A percentile compares a stretch with the other conserved stretches of the same genome.
These are phyloP conservation scores for Butastur rufipennis DNA, from an alignment of 2,113 vertebrate genomes.

Conservation along the genomic window DNA sequence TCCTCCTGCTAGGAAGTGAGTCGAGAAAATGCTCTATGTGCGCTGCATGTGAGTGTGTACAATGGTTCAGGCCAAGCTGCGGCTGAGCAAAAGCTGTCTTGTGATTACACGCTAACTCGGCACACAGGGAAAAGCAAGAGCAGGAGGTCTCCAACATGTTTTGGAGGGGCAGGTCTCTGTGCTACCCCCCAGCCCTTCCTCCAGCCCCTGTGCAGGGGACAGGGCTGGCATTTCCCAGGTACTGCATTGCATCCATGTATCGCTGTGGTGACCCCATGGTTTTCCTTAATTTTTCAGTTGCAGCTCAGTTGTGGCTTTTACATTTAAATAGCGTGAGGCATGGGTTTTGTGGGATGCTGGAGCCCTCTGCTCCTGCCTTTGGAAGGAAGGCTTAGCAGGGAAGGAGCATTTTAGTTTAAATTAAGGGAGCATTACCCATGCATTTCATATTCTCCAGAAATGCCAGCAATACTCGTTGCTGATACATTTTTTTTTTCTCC, in stretches of 20 bases:
- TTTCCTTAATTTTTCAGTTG: not conserved
- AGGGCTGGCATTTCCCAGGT: not conserved
- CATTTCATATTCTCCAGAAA: not conserved
- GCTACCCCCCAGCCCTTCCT: not conserved
- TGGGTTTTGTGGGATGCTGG: not conserved
- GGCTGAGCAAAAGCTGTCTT: not conserved
- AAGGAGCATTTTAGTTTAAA: not conserved
- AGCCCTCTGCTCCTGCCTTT: not conserved
- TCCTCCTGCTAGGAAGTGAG: not conserved
- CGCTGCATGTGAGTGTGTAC: not conserved
- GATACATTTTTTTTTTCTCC: not conserved
- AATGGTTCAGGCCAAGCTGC: not conserved
- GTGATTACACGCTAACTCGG: accelerated
- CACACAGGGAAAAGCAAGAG: not conserved
- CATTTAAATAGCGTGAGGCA: not conserved
- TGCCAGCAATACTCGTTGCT: not conserved
- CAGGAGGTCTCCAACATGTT: not conserved
- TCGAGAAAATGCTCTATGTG: not conserved
- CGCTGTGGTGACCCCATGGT: accelerated
- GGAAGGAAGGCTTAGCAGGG: not conserved
- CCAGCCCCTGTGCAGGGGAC: not conserved
- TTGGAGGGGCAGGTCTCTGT: accelerated
- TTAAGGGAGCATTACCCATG: not conserved
- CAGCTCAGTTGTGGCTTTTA: not conserved
- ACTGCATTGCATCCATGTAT: not conserved